These are phyloP conservation scores for Homarus gammarus DNA, from an alignment of 2,888 invertebrate species.

Conservation along the genomic window DNA sequence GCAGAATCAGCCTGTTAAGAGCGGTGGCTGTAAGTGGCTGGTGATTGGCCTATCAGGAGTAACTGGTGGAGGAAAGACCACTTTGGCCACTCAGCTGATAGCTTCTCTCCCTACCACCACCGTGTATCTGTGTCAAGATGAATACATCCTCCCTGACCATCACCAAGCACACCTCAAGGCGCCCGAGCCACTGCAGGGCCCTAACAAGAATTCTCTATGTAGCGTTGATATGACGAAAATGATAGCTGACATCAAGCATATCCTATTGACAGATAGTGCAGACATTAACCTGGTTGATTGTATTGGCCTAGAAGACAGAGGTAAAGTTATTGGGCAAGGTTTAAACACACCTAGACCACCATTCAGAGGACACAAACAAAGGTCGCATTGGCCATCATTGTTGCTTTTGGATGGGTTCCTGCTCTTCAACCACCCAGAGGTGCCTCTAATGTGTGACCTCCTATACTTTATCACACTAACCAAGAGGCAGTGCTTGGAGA, in stretches of 20 bases:
- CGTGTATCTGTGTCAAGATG: slow-evolving; percentile 47
- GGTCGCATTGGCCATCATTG: background rate
- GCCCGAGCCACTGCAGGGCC: slow-evolving; percentile 10
- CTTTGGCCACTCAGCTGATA: slow-evolving; percentile 29
- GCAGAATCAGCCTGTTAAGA: no score
- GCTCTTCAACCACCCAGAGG: slow-evolving; percentile 24
- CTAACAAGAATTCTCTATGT: slow-evolving; percentile 40
- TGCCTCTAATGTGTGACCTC: slow-evolving; percentile 35
- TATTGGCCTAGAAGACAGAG: background rate
- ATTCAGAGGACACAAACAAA: background rate
- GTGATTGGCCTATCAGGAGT: slow-evolving; percentile 54
- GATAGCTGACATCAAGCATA: slow-evolving; percentile 20
- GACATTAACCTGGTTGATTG: background rate
- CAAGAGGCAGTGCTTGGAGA: slow-evolving; percentile 22
- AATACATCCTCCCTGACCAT: slow-evolving; percentile 51
- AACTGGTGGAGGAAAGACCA: slow-evolving; percentile 47
- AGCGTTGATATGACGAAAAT: slow-evolving; percentile 52
- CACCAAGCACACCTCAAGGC: slow-evolving; percentile 6
- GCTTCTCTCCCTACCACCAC: slow-evolving; percentile 31
- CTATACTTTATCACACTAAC: slow-evolving; percentile 44
- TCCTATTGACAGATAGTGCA: slow-evolving; percentile 5
- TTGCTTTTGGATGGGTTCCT: slow-evolving; percentile 45
- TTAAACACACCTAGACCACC: slow-evolving; percentile 22
- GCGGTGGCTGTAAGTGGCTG: background rate
- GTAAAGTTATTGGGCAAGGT: slow-evolving; percentile 29